Base-by-base conservation (phyloP, 1,140 invertebrate species). In the Macrocentrus cingulum region DNA sequence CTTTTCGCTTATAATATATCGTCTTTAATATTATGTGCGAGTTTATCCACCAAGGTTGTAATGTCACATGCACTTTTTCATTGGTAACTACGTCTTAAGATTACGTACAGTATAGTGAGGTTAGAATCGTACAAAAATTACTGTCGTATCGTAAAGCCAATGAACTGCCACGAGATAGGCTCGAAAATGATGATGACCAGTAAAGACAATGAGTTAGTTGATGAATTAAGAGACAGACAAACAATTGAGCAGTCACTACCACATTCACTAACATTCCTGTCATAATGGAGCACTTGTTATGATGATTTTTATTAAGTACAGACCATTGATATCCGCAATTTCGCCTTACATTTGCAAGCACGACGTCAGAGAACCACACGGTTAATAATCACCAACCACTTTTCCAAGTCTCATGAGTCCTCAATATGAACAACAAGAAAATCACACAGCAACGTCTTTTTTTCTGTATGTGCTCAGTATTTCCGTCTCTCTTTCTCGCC, bases 251-350 rank as follows among this genome's bases (percentile, higher is more conserved):
- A 29, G 4, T 29, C 9, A 29, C 25, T 29, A 9, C 4, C 15
- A 15, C 15, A 15, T 39, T 8, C 15, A 39, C 36, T n/a, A 39
- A 3, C 36, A 39, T 13, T 39, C 3, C 13, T 39, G 36, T 4
- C 36, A 15, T 9, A 29, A 29, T 29, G 25, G 25, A 29, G 25
- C 4, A 29, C 3, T 39, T 39, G 11, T 39, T 15, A 39, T 39
- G 13, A 39, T 39, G 11, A 39, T 39, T 4, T 5, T 39, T n/a
- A 4, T 39, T 4, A 39, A n/a, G 13, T 39, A 39, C 36, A 39
- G 36, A 39, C 36, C 36, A 39, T 39, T 39, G 36, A 39, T 4
- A 39, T 39, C 36, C 36, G 36, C 8, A 39, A 39, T 39, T 8
- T 39, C 25, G 25, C 36, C 36, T 39, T 39, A 39, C 36, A 39